Evolutionary conservation across 2,888 invertebrate species (phyloP).

Genomic region (Diadegma fenestrale): DNA sequence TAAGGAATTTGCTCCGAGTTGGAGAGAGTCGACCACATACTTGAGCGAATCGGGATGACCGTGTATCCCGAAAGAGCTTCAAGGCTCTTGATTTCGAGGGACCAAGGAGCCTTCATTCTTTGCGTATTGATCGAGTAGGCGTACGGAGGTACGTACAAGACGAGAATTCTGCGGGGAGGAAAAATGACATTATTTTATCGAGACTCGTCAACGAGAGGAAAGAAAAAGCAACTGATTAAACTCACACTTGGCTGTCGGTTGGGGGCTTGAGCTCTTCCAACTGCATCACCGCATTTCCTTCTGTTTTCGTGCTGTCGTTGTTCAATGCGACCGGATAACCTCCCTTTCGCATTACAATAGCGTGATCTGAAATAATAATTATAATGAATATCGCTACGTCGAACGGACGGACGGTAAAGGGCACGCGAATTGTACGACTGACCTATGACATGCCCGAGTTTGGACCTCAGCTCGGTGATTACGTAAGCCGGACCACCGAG

Average conservation of each 20-base stretch:
- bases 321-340: constrained; percentile 86
- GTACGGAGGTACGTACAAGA: constrained; percentile 86
- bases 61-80: constrained; percentile 86
- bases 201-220: background rate
- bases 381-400: background rate
- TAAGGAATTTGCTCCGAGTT: constrained; percentile 88
- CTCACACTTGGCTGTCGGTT: constrained; percentile 85
- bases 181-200: background rate
- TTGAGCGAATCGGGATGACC: constrained; percentile 86
- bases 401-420: too few species aligned
- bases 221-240: constrained; percentile 38
- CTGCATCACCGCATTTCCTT: constrained; percentile 73
- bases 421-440: constrained; percentile 61
- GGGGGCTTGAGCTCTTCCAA: constrained; percentile 85
- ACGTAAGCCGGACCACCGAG: constrained; percentile 87
- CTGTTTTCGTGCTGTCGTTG: constrained; percentile 73
- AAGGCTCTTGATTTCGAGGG: constrained; percentile 86
- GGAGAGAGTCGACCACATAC: constrained; percentile 86
- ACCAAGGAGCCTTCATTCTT: constrained; percentile 86
- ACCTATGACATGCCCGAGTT: constrained; percentile 87
- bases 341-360: constrained; percentile 86
- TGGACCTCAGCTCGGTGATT: constrained; percentile 86
- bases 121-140: constrained; percentile 88
- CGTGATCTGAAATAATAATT: constrained; percentile 85
- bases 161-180: constrained; percentile 86